Conservation (phyloP, 2,113 vertebrate genomes). For the Notarius quadriscutis region DNA sequence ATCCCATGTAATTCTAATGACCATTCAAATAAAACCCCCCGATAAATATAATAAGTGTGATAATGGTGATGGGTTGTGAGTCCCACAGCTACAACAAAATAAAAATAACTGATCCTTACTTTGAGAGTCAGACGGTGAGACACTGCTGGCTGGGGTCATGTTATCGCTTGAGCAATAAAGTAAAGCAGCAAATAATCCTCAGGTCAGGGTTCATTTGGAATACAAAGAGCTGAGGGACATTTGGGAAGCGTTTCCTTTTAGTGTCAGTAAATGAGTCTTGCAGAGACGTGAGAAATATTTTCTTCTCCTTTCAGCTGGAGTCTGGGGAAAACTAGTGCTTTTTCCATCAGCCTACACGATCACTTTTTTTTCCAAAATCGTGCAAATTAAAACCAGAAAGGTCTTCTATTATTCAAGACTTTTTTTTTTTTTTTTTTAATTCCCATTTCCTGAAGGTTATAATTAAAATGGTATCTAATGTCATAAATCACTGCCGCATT, state of each 20-base stretch:
- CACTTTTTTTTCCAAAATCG: background rate
- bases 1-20: background rate
- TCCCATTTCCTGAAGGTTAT: background rate
- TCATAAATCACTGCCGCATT: background rate
- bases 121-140: background rate
- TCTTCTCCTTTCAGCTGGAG: background rate
- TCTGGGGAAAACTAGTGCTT: background rate
- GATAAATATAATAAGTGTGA: background rate
- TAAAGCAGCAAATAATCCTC: background rate
- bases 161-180: background rate
- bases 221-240: background rate
- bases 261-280: background rate
- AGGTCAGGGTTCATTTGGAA: background rate
- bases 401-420: background rate
- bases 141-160: background rate
- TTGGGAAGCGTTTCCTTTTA: background rate
- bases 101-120: background rate
- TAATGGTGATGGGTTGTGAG: too few species aligned
- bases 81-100: background rate
- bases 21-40: too few species aligned
- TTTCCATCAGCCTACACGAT: background rate
- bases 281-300: background rate
- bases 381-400: background rate
- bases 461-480: background rate
- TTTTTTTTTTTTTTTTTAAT: background rate